Evolutionary conservation across 1,140 invertebrate species (phyloP).

Genomic region (Patella vulgata): DNA sequence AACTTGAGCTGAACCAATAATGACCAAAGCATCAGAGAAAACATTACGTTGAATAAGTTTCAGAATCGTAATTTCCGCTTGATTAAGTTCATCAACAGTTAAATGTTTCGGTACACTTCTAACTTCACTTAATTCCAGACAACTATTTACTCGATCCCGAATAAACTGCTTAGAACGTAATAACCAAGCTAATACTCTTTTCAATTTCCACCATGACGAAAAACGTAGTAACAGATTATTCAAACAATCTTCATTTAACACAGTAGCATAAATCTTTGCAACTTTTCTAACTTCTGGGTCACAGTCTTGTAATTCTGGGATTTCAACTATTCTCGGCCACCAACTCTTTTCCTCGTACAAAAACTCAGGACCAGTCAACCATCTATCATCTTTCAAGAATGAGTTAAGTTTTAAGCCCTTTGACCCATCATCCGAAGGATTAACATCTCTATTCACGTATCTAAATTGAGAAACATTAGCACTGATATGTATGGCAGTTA

Average conservation of each 20-base stretch:
- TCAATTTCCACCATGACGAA: no score
- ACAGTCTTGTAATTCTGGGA: no score
- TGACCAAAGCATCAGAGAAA: no score
- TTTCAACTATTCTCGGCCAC: not conserved
- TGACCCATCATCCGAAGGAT: slow-evolving; percentile 16
- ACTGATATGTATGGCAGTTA: slow-evolving; percentile 35
- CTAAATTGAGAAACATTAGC: slow-evolving; percentile 19
- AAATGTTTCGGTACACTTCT: no score
- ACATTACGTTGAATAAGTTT: no score
- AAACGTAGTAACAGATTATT: slow-evolving; percentile 9
- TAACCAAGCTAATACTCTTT: no score
- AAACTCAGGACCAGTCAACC: slow-evolving; percentile 30
- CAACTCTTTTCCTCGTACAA: slow-evolving; percentile 3
- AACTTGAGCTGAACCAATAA: slow-evolving; percentile 13
- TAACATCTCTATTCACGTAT: slow-evolving; percentile 17
- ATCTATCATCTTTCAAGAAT: slow-evolving; percentile 1
- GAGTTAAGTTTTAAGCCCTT: slow-evolving; percentile 15
- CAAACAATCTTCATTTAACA: not conserved
- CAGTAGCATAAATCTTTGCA: not conserved
- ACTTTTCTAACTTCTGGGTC: slow-evolving; percentile 5
- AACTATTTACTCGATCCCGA: slow-evolving; percentile 12
- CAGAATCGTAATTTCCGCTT: no score
- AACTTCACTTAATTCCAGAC: no score
- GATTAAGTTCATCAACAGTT: no score
- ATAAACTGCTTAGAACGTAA: no score